These are phyloP conservation scores for Agrotis segetum DNA, from an alignment of 2,888 invertebrate species.

Conservation along the genomic window DNA sequence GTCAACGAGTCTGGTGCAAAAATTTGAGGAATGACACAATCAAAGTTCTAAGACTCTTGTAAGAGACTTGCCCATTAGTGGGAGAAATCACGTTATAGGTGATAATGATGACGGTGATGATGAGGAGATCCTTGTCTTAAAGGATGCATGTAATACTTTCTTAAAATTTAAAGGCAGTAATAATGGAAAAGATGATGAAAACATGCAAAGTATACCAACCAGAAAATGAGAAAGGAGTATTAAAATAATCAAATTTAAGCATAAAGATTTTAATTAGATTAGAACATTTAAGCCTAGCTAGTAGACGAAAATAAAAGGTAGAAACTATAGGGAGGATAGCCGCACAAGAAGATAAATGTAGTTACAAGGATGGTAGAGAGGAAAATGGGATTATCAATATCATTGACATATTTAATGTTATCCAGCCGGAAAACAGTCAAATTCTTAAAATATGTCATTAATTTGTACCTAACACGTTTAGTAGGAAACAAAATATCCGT, in stretches of 20 bases:
- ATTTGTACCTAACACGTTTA: not conserved
- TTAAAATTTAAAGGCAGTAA: not conserved
- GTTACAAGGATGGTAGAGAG: not conserved
- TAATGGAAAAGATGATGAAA: not conserved
- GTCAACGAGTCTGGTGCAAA: not conserved
- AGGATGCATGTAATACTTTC: not conserved
- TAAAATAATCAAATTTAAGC: not conserved
- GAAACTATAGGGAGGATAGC: not conserved
- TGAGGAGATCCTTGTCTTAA: not conserved
- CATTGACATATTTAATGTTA: not conserved
- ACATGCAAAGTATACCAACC: not conserved
- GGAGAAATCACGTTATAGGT: not conserved
- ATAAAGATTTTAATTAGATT: no score
- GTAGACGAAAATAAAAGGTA: not conserved
- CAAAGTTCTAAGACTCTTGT: not conserved
- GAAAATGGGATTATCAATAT: not conserved
- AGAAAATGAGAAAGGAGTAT: not conserved
- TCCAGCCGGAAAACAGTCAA: not conserved
- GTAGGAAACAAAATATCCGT: not conserved
- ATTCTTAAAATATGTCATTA: slow-evolving; percentile 1
- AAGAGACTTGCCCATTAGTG: no score
- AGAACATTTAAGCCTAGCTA: no score
- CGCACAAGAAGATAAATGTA: not conserved
- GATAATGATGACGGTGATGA: no score
- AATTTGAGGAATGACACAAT: no score